Percentiles rank a stretch among this genome's conserved stretches.
phyloP scores from a whole-genome alignment of 2,888 invertebrate genomes.

The Thecophora atra region DNA sequence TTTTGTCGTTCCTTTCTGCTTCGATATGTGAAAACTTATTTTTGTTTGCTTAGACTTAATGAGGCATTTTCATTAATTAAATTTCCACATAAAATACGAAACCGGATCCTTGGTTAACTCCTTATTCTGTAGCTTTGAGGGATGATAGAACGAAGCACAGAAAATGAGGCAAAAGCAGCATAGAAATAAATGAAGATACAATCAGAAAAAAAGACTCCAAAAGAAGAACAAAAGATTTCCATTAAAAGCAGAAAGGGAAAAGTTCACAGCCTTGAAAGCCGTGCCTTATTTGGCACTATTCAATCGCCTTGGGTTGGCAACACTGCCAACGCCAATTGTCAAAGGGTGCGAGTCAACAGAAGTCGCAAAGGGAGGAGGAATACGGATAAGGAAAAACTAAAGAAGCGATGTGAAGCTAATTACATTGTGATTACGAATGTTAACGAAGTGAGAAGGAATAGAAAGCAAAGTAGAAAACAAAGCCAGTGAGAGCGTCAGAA shows the following conservation, averaged over 20 bases:
- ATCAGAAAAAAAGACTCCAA: too few relatives aligned
- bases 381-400: not conserved
- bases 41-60: not conserved
- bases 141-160: not conserved
- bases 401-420: slow-evolving; percentile 12
- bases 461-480: not conserved
- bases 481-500: not conserved
- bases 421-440: slow-evolving; percentile 20
- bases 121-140: not conserved
- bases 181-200: not conserved
- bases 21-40: too few relatives aligned
- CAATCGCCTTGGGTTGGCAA: not conserved
- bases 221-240: too few relatives aligned
- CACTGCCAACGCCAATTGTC: slow-evolving; percentile 3
- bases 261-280: slow-evolving; percentile 5
- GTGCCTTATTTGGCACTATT: too few relatives aligned
- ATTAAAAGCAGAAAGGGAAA: not conserved
- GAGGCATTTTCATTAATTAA: not conserved
- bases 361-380: not conserved
- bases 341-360: not conserved
- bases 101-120: not conserved
- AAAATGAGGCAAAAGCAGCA: not conserved
- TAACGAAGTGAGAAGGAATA: not conserved
- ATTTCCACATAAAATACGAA: not conserved
- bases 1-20: too few relatives aligned